Conservation (phyloP, 2,888 invertebrate species). For the Ommatoiulus sabulosus region DNA sequence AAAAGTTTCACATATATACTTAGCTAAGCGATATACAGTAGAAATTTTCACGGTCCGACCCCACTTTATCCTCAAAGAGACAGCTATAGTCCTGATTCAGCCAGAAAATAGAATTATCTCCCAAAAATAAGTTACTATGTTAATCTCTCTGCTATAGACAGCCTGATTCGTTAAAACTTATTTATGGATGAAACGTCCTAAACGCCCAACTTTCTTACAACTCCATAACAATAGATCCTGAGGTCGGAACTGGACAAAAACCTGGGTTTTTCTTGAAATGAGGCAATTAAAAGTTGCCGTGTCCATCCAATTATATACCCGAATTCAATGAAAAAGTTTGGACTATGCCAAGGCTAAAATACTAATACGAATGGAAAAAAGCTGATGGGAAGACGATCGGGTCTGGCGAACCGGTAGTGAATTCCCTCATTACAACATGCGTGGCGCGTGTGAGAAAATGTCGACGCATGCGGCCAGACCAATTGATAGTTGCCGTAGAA, state of each 20-base stretch:
- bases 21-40: too few species aligned
- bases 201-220: neutral
- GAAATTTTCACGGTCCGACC: too few species aligned
- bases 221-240: neutral
- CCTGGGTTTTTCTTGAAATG: neutral
- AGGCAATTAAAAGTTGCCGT: slow-evolving; percentile 26
- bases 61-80: too few species aligned
- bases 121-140: too few species aligned
- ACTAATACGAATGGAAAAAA: neutral
- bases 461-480: neutral
- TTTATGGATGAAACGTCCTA: neutral
- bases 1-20: too few species aligned
- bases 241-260: neutral
- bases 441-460: neutral
- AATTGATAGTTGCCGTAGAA: neutral
- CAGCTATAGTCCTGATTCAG: too few species aligned
- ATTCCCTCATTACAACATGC: neutral
- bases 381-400: neutral
- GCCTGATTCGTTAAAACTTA: too few species aligned
- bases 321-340: neutral
- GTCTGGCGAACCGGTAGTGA: neutral
- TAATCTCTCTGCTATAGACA: too few species aligned
- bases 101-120: too few species aligned
- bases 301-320: neutral
- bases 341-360: neutral